Evolutionary conservation across 2,113 vertebrate genomes (phyloP), one percentile per base, ranked within the genome.

Genomic region (Lamprologus lemairii): DNA sequence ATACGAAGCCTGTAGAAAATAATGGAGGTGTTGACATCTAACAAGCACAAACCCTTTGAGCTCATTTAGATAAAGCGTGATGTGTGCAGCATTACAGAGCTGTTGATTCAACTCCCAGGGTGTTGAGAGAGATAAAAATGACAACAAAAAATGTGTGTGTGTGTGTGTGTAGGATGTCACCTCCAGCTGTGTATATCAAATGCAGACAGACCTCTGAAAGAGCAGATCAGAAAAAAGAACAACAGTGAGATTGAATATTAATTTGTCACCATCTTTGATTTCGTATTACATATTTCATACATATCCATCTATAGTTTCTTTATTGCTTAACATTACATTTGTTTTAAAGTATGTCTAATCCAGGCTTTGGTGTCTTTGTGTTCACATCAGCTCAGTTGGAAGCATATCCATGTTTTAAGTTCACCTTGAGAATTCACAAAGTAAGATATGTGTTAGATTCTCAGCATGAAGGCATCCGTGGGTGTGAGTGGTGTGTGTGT

Each of bases 121-220:
- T 26, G 35, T 79, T 42, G 37, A 23, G 23, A 83, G 49, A 60
- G 16, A 57, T 4, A 10, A 47, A 79, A 8, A 81, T 84, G 10
- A 78, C 53, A 51, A n/a, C 49, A 54, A 71, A 47, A 21, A 47
- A 3, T 73, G 21, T 53, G 19, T 55, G 8, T 53, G 13, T 53
- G 13, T 60, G 49, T 42, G 33, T 17, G 10, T 60, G 12, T 23
- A 28, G 45, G 4, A 10, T 7, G 31, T 92, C 79, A 92, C 26
- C 86, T 89, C 84, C 89, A 94, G 86, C 83, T 92, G 88, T 78
- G 86, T 86, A 63, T 93, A 91, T 91, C 92, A 85, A 17, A 83
- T 60, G 63, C 89, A 92, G 80, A 92, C 26, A 35, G 33, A 60
- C 26, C 35, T 54, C 35, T 42, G 71, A 84, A 51, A 40, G 26